Conservation (phyloP, 2,113 vertebrate species). For the Scartelaos histophorus region DNA sequence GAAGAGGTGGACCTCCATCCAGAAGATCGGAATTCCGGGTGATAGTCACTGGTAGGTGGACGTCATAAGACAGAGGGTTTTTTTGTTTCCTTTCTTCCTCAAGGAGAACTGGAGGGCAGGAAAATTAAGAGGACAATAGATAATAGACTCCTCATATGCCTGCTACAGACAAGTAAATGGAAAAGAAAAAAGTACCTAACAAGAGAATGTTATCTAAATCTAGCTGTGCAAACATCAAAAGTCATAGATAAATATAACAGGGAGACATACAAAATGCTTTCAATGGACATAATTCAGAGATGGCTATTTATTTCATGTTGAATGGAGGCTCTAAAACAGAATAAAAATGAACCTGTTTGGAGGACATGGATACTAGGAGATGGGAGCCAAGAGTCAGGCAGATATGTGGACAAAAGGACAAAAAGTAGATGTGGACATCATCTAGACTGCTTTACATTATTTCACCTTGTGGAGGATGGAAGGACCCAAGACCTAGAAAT, state of each 20-base stretch:
- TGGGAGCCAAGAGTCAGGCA: constrained; percentile 15
- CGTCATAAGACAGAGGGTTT: constrained; percentile 37
- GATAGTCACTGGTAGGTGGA: constrained; percentile 83
- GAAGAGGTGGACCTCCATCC: constrained; percentile 85
- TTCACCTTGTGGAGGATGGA: constrained; percentile 42
- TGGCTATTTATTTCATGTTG: not conserved
- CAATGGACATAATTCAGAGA: constrained; percentile 24
- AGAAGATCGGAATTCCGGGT: constrained; percentile 92
- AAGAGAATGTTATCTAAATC: not conserved
- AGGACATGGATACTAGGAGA: constrained; percentile 22
- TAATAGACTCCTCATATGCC: constrained; percentile 31
- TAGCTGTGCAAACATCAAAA: constrained; percentile 16
- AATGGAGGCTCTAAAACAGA: constrained; percentile 1
- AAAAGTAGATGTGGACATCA: constrained; percentile 16
- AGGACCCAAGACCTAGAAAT: constrained; percentile 45
- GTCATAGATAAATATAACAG: constrained; percentile 38
- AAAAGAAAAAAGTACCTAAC: constrained; percentile 7
- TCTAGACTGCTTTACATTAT: constrained; percentile 6
- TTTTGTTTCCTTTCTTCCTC: constrained; percentile 19
- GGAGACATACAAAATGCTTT: constrained; percentile 36
- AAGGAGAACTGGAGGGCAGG: constrained; percentile 45
- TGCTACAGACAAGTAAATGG: constrained; percentile 30
- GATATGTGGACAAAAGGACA: constrained; percentile 33
- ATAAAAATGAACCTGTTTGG: not conserved
- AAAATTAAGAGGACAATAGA: constrained; percentile 38